Percentiles rank a stretch among this genome's conserved stretches.
Conservation (phyloP, 2,888 invertebrate species). For the Drosophila antonietae region DNA sequence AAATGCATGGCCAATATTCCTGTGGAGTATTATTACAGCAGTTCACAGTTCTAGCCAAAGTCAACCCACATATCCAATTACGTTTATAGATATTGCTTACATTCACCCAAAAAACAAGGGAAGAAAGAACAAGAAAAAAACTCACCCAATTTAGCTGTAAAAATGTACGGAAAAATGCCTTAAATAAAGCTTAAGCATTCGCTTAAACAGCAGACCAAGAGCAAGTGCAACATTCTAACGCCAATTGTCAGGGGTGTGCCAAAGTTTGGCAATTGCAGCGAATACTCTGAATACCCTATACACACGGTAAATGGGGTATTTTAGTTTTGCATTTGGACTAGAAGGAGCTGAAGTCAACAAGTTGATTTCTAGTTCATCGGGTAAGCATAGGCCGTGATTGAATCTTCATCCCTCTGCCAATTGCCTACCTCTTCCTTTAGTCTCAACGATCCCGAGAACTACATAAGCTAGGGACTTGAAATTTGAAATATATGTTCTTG, state of each 20-base stretch:
- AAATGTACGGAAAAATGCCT: constrained; percentile 55
- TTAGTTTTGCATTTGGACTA: not conserved
- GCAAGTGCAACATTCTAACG: constrained; percentile 61
- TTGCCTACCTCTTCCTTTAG: too few relatives aligned
- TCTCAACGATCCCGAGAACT: not conserved
- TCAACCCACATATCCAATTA: constrained; percentile 75
- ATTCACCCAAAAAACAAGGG: constrained; percentile 56
- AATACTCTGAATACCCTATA: not conserved
- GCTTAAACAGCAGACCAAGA: constrained; percentile 17
- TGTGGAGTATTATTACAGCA: constrained; percentile 30
- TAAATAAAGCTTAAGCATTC: constrained; percentile 62
- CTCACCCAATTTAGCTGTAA: constrained; percentile 73
- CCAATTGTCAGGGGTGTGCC: constrained; percentile 26
- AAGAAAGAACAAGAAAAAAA: not conserved
- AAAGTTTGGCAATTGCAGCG: constrained; percentile 7
- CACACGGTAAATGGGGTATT: not conserved
- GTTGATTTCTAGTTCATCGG: rapidly evolving
- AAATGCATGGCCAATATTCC: constrained; percentile 44
- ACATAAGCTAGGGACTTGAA: not conserved
- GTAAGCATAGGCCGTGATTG: too few relatives aligned
- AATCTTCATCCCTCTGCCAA: too few relatives aligned
- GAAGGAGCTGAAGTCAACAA: not conserved
- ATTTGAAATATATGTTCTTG: too few relatives aligned
- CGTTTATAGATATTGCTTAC: constrained; percentile 77
- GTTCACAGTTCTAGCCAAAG: constrained; percentile 42